A percentile compares a stretch with the other conserved stretches of the same genome.
Conservation (phyloP, 2,113 vertebrate genomes). For the Apaloderma vittatum region DNA sequence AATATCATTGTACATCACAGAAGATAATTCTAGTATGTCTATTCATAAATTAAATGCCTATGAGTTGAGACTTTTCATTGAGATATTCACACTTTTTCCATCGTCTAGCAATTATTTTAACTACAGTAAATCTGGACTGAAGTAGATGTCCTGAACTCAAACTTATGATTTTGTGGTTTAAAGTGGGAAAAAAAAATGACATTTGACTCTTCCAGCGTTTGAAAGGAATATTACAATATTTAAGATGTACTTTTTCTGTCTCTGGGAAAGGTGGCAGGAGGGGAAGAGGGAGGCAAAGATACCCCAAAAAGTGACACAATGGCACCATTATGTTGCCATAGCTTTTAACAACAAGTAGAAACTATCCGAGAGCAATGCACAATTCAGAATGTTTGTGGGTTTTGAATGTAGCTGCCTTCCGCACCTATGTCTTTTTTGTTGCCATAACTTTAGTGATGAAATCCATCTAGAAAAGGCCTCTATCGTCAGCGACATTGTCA, state of each 20-base stretch:
- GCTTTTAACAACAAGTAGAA: conserved; percentile 31
- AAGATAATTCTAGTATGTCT: background rate
- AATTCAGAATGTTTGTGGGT: background rate
- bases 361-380: conserved; percentile 1
- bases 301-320: conserved; percentile 36
- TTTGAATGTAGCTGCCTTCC: conserved; percentile 47
- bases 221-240: background rate
- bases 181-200: background rate
- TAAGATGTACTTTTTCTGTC: background rate
- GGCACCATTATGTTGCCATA: conserved; percentile 10
- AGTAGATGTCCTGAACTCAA: background rate
- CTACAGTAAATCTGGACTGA: background rate
- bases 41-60: background rate
- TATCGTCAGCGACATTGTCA: conserved; percentile 79
- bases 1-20: conserved; percentile 28
- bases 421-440: conserved; percentile 24
- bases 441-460: conserved; percentile 39
- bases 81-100: background rate
- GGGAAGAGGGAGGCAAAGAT: background rate
- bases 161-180: background rate
- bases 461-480: conserved; percentile 75
- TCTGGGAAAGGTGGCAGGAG: background rate
- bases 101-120: background rate
- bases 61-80: conserved; percentile 2
- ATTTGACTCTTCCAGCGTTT: conserved; percentile 15